Conservation (phyloP, 1,140 invertebrate genomes). For the Pissodes strobi region DNA sequence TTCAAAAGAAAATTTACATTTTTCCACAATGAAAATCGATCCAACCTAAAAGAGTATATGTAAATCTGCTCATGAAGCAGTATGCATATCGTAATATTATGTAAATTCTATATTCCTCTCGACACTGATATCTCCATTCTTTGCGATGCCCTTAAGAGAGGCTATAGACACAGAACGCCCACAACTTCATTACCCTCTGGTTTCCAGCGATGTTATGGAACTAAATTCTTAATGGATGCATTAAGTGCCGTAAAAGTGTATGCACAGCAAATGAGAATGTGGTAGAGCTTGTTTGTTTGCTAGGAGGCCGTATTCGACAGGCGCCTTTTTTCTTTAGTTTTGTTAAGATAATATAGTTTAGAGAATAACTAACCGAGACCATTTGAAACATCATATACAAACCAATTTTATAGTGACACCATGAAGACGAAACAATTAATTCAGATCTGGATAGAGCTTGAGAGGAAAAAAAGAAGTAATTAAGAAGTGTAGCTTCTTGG, state of each 20-base stretch:
- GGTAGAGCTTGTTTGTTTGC: neutral
- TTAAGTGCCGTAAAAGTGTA: neutral
- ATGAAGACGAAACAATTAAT: too few species aligned
- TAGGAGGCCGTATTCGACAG: too few species aligned
- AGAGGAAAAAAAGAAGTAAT: too few species aligned
- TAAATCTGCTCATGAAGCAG: slow-evolving; percentile 27
- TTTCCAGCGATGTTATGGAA: slow-evolving; percentile 10
- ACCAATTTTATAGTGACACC: too few species aligned
- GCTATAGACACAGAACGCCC: neutral
- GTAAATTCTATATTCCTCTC: slow-evolving; percentile 25
- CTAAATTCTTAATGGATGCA: slow-evolving; percentile 9
- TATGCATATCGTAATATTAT: slow-evolving; percentile 34
- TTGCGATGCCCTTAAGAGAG: slow-evolving; percentile 3
- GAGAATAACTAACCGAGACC: too few species aligned
- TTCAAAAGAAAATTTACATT: slow-evolving; percentile 17
- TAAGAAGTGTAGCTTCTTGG: too few species aligned
- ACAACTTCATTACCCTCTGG: slow-evolving; percentile 3
- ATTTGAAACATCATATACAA: too few species aligned
- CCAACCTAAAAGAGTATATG: slow-evolving; percentile 19
- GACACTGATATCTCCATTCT: slow-evolving; percentile 23
- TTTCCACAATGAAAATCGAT: slow-evolving; percentile 29
- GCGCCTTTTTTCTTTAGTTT: too few species aligned
- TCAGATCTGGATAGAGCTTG: too few species aligned
- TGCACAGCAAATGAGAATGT: neutral
- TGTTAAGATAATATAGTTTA: too few species aligned